Base-by-base conservation (phyloP, 2,797 vertebrate genomes). In the Microhierax caerulescens region DNA sequence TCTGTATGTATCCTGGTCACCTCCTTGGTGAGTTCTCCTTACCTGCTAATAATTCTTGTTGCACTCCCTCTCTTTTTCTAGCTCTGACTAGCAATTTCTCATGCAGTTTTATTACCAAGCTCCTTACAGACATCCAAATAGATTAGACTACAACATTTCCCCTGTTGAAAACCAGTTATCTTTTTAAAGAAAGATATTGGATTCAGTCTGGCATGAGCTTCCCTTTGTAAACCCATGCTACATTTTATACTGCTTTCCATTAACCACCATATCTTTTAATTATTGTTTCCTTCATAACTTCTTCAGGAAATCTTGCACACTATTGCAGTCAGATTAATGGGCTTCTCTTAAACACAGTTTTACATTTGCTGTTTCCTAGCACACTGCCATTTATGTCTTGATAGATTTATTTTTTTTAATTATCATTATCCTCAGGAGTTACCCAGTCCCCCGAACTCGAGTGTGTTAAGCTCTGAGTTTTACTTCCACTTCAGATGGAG, bases 321-420 rank as follows among this genome's bases (percentile, higher is more conserved):
- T 41, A 14, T 8, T 87, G 70, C 64, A 68, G 84, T 45, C 25
- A 70, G 72, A 92, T 96, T 92, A 89, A 96, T 77, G 75, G 60
- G 48, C 59, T 85, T 85, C 77, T 92, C 77, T 89, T 89, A 92
- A 93, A 65, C 27, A 21, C 69, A 51, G 63, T 79, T 95, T 91
- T 92, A 85, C 34, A 8, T 67, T 93, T 91, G 56, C 78, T 91
- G 43, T 91, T 94, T 72, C n/a, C 64, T 87, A 79, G 75, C 77
- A 82, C 6, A 9, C 56, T 94, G 88, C 78, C 75, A 67, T 89
- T 94, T 91, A 67, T 56, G 68, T 53, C 86, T 95, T 94, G 91
- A 92, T 92, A 85, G 68, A 68, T 89, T 78, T 92, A 47, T 57
- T 82, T 95, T 94, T 92, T 89, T 83, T 37, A 94, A 89, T 95